phyloP scores from a whole-genome alignment of 2,888 invertebrate species.

The Selenia dentaria region DNA sequence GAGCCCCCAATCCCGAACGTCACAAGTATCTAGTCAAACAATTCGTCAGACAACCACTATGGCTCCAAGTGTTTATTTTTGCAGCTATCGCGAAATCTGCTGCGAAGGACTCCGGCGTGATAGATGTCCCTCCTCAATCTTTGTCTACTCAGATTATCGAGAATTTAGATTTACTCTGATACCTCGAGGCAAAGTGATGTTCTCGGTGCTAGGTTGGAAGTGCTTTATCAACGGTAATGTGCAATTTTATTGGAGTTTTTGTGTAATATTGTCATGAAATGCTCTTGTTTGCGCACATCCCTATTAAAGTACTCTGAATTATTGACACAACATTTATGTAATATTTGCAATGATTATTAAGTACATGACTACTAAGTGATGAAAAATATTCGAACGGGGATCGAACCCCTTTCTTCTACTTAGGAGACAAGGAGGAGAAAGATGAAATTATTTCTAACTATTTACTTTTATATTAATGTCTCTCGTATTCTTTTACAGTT shows the following conservation, averaged over 20 bases:
- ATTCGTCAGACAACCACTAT: slow-evolving; percentile 27
- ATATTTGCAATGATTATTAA: too few species aligned
- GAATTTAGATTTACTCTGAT: slow-evolving; percentile 48
- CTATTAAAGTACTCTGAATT: too few species aligned
- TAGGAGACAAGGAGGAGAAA: too few species aligned
- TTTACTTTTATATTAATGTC: too few species aligned
- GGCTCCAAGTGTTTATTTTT: slow-evolving; percentile 42
- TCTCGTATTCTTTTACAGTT: too few species aligned
- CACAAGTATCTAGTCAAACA: slow-evolving; percentile 4
- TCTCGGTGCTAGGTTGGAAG: slow-evolving; percentile 17
- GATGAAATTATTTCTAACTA: too few species aligned
- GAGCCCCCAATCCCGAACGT: background rate
- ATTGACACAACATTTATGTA: too few species aligned
- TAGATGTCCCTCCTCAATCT: slow-evolving; percentile 65
- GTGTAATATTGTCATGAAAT: too few species aligned
- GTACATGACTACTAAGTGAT: too few species aligned
- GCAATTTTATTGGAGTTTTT: slow-evolving; percentile 3
- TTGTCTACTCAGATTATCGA: slow-evolving; percentile 65
- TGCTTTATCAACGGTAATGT: slow-evolving; percentile 14
- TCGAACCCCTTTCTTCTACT: too few species aligned
- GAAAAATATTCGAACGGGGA: too few species aligned
- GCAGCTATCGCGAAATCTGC: slow-evolving; percentile 38
- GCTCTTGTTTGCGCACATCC: too few species aligned
- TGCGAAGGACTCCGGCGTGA: slow-evolving; percentile 48
- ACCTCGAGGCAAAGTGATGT: slow-evolving; percentile 35